Evolutionary conservation across 37 sponge, comb jelly and placozoan species (phyloP).

Genomic region (Oscarella lobularis): DNA sequence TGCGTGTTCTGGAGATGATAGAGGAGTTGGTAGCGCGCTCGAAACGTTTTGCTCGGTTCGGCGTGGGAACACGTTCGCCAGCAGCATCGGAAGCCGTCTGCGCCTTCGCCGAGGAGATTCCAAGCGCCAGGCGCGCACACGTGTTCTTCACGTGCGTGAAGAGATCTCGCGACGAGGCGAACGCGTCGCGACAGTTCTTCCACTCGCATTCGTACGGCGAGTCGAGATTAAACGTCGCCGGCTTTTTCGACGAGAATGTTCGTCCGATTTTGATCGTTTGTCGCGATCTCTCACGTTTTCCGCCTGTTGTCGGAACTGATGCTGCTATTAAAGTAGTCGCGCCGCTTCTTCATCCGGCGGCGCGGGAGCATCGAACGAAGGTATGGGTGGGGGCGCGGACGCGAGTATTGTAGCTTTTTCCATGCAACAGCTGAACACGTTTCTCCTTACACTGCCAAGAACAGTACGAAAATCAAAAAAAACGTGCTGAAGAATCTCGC

Average conservation of each 20-base stretch:
- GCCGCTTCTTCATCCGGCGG: neutral
- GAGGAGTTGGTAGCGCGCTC: constrained; percentile 35
- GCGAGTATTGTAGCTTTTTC: too few relatives aligned
- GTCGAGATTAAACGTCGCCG: neutral
- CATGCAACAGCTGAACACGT: too few relatives aligned
- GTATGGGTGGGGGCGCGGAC: neutral
- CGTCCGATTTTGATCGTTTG: neutral
- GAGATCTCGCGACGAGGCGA: constrained; percentile 16
- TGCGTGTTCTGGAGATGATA: constrained; percentile 26
- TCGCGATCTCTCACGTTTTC: neutral
- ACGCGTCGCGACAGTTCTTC: constrained; percentile 7
- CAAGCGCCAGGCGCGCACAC: neutral
- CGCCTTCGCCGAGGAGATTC: neutral
- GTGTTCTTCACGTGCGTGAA: constrained; percentile 16
- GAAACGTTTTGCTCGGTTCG: neutral
- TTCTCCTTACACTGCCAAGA: too few relatives aligned
- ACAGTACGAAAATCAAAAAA: too few relatives aligned
- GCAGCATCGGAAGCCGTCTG: neutral
- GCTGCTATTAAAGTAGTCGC: neutral
- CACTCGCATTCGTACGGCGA: constrained; percentile 18
- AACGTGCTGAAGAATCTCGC: too few relatives aligned
- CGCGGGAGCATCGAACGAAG: neutral
- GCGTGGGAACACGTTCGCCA: neutral
- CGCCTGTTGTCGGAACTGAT: too few relatives aligned
- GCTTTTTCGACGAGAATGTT: neutral